Evolutionary conservation across 2,888 invertebrate species (phyloP).

Genomic region (Lordiphosa andalusiaca): DNA sequence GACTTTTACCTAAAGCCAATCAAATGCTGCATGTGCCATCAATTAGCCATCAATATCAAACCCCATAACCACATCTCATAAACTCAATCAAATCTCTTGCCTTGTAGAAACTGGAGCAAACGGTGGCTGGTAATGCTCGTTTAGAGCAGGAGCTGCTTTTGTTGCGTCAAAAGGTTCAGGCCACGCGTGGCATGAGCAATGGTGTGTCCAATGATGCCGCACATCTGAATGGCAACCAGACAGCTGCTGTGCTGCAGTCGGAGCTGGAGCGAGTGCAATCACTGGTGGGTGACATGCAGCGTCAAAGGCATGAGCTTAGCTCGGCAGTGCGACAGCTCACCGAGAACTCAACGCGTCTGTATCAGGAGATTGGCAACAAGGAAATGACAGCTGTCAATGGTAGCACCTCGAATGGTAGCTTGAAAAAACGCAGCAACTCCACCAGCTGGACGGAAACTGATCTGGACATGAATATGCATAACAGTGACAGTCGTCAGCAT

Average conservation of each 20-base stretch:
- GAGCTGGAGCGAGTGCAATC: slow-evolving; percentile 91
- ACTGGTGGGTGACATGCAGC: slow-evolving; percentile 91
- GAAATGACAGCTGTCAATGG: slow-evolving; percentile 58
- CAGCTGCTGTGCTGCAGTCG: slow-evolving; percentile 87
- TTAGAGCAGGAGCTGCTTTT: slow-evolving; percentile 93
- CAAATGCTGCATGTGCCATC: slow-evolving; percentile 60
- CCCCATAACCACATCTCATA: slow-evolving; percentile 1
- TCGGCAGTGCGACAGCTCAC: slow-evolving; percentile 92
- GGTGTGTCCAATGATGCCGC: slow-evolving; percentile 80
- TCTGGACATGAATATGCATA: slow-evolving; percentile 86
- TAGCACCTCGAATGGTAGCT: slow-evolving; percentile 53
- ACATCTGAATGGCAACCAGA: slow-evolving; percentile 78
- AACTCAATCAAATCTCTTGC: background rate
- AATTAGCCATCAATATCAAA: background rate
- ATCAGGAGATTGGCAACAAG: slow-evolving; percentile 83
- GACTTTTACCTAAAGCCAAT: slow-evolving; percentile 34
- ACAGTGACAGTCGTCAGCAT: slow-evolving; percentile 87
- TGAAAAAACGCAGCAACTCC: slow-evolving; percentile 84
- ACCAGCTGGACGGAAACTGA: slow-evolving; percentile 93
- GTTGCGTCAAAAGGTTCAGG: slow-evolving; percentile 90
- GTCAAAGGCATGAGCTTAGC: slow-evolving; percentile 92
- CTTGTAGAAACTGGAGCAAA: slow-evolving; percentile 91
- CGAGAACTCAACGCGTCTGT: slow-evolving; percentile 87
- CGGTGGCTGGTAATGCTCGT: slow-evolving; percentile 93
- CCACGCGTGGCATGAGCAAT: slow-evolving; percentile 81